Evolutionary conservation across 2,888 invertebrate genomes (phyloP), one percentile per base, ranked within the genome.

Genomic region (Melipona beecheii): DNA sequence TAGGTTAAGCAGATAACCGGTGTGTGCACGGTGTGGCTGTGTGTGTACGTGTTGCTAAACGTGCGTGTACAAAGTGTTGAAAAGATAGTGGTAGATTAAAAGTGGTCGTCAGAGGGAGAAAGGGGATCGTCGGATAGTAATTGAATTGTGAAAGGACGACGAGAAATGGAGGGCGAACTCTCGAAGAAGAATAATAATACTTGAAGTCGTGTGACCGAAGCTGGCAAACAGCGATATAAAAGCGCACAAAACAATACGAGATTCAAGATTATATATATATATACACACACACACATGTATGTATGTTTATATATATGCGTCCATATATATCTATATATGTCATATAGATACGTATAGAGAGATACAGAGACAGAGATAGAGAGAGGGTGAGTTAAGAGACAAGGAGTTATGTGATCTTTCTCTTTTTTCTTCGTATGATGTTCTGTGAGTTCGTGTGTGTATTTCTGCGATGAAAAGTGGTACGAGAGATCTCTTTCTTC

Each of bases 211-310:
- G 92, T 92, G 92, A 92, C 91, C 92, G 91, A 92, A 91, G 92
- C 93, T 92, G 92, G 88, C 89, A 93, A 91, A 92, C 91, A 92
- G 89, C 91, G 91, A 89, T 92, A 91, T 90, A 91, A 86, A 91
- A 92, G 92, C 89, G 92, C 89, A 90, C 91, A 89, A 92, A 92
- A 91, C 91, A 89, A 91, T 91, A 91, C 88, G 89, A 91, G 85
- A 86, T 83, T 86, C 77, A 83, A 88, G 82, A 89, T 90, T 86
- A 78, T 83, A 84, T 84, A 87, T 78, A 79, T 84, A 78, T 78
- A 75, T 74, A 77, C 84, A 78, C 69, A 76, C 56, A 49, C 62
- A 56, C 71, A 74, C 69, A 62, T 65, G 58, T 76, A 78, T 77
- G 72, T 83, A 75, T 17, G 43, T 21, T 27, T 43, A 43, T 43